phyloP scores from a whole-genome alignment of 2,888 invertebrate species.

The Ochropacha duplaris region DNA sequence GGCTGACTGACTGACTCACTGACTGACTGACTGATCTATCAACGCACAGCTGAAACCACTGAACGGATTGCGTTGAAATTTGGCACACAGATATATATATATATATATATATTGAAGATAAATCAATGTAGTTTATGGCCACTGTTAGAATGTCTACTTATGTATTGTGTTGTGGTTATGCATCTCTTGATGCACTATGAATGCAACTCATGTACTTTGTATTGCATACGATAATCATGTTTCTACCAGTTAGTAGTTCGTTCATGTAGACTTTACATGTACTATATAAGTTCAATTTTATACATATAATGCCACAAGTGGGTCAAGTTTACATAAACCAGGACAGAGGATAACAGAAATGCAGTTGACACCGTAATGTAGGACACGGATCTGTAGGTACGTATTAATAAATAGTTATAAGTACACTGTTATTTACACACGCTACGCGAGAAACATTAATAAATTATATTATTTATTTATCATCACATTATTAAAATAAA shows the following conservation, averaged over 20 bases:
- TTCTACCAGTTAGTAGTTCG: slow-evolving; percentile 48
- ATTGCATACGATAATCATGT: slow-evolving; percentile 47
- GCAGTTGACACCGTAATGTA: slow-evolving; percentile 63
- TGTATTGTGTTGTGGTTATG: not conserved
- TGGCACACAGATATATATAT: too few species aligned
- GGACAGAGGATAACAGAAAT: slow-evolving; percentile 77
- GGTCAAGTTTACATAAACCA: slow-evolving; percentile 77
- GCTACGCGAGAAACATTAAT: not conserved
- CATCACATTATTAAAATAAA: not conserved
- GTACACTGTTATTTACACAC: not conserved
- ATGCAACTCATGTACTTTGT: slow-evolving; percentile 37
- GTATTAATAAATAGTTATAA: slow-evolving; percentile 11
- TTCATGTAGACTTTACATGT: slow-evolving; percentile 30
- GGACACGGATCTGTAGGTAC: slow-evolving; percentile 34
- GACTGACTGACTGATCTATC: too few species aligned
- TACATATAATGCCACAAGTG: slow-evolving; percentile 55
- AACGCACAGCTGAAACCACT: too few species aligned
- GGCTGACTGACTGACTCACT: too few species aligned
- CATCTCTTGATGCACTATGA: slow-evolving; percentile 49
- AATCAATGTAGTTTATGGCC: not conserved
- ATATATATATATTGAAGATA: too few species aligned
- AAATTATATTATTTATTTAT: not conserved
- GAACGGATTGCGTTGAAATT: too few species aligned
- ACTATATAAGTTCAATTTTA: slow-evolving; percentile 31
- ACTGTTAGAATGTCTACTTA: not conserved